Evolutionary conservation across 2,797 vertebrate species (phyloP).

Genomic region (Mormyrus proboscirostris): DNA sequence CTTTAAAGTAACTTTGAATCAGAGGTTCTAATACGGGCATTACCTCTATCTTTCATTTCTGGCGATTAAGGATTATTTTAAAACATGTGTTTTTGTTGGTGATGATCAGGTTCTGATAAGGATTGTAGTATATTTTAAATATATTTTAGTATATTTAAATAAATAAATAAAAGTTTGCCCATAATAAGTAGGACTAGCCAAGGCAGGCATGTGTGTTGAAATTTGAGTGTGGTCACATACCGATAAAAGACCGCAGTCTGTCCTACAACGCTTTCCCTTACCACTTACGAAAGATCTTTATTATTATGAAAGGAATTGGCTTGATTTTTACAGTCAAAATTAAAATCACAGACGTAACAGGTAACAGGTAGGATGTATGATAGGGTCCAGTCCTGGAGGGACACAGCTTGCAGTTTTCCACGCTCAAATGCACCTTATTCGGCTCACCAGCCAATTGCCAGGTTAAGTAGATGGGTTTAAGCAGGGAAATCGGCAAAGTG

Average conservation of each 20-base stretch:
- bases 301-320: background rate
- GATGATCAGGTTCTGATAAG: constrained; percentile 25
- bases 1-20: constrained; percentile 47
- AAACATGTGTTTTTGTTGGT: constrained; percentile 57
- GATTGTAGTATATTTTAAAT: background rate
- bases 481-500: background rate
- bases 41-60: constrained; percentile 52
- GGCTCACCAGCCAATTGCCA: background rate
- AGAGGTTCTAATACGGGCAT: constrained; percentile 56
- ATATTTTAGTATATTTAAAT: background rate
- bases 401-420: background rate
- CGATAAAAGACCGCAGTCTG: background rate
- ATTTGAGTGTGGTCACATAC: background rate
- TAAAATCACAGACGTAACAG: constrained; percentile 15
- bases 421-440: background rate
- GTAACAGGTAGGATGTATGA: background rate
- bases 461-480: background rate
- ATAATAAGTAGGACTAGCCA: constrained; percentile 38
- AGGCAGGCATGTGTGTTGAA: background rate
- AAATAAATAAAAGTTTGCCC: constrained; percentile 14
- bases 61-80: constrained; percentile 45
- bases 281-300: background rate
- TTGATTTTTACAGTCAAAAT: constrained; percentile 33
- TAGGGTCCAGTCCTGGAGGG: background rate
- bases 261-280: constrained; percentile 14